Evolutionary conservation across 2,113 vertebrate species (phyloP).

Genomic region (Rostratula benghalensis): DNA sequence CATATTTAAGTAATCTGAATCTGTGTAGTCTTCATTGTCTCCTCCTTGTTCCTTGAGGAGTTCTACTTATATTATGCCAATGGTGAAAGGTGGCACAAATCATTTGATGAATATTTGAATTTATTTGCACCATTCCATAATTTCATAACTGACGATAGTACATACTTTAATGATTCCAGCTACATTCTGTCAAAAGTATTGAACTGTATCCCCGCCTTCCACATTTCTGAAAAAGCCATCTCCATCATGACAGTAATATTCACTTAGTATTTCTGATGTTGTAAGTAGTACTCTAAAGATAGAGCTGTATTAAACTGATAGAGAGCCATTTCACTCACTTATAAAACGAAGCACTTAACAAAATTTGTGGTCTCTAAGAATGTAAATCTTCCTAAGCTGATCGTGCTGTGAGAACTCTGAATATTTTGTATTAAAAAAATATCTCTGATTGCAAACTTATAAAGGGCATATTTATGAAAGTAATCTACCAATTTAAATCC

Average conservation of each 20-base stretch:
- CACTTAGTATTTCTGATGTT: slow-evolving; percentile 18
- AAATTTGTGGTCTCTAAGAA: not conserved
- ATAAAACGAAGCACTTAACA: slow-evolving; percentile 40
- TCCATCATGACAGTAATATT: not conserved
- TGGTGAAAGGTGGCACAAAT: not conserved
- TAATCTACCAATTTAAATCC: not conserved
- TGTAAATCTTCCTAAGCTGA: slow-evolving; percentile 28
- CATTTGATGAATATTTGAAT: not conserved
- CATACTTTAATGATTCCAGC: not conserved
- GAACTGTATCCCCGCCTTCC: not conserved
- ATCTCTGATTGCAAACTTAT: not conserved
- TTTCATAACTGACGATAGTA: not conserved
- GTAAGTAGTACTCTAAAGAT: not conserved
- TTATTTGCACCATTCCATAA: not conserved
- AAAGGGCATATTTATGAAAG: not conserved
- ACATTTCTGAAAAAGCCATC: slow-evolving; percentile 2
- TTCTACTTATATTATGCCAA: not conserved
- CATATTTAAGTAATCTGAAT: not conserved
- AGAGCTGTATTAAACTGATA: not conserved
- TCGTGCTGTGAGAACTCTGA: not conserved
- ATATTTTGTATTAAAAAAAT: not conserved
- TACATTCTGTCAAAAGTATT: not conserved
- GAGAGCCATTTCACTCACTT: slow-evolving; percentile 17
- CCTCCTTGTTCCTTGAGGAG: not conserved
- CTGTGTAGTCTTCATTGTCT: not conserved